A percentile compares a stretch with the other conserved stretches of the same genome.
Evolutionary conservation across 2,797 vertebrate genomes (phyloP).

Genomic region (Lemur catta): DNA sequence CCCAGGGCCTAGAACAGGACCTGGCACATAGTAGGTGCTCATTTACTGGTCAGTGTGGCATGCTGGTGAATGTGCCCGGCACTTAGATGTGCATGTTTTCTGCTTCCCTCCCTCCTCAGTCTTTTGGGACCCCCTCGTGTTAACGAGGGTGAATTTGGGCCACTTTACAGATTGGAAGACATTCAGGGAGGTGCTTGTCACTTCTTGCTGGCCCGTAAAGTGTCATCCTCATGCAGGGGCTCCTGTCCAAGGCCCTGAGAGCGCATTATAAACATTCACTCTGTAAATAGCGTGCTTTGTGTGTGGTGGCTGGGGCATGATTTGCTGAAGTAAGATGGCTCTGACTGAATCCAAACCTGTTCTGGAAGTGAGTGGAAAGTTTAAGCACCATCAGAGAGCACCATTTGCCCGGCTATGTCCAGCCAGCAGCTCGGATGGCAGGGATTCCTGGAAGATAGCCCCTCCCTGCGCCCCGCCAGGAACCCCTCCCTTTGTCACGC

Average conservation of each 20-base stretch:
- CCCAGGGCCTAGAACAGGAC: background rate
- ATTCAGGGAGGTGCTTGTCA: conserved; percentile 66
- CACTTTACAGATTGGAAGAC: conserved; percentile 72
- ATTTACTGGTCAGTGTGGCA: fast-evolving
- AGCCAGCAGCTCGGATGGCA: background rate
- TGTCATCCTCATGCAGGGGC: background rate
- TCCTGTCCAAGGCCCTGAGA: conserved; percentile 43
- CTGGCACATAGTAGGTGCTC: background rate
- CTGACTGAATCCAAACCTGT: conserved; percentile 31
- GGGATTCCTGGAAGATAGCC: conserved; percentile 58
- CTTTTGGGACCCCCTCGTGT: background rate
- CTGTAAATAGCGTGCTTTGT: background rate
- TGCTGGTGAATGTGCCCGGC: fast-evolving
- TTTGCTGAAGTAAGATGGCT: background rate
- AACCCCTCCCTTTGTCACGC: background rate
- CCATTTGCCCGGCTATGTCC: conserved; percentile 24
- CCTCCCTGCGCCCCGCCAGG: background rate
- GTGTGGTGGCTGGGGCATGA: background rate
- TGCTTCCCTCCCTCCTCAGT: too few species aligned
- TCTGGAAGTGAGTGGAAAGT: conserved; percentile 38
- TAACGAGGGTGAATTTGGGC: conserved; percentile 43
- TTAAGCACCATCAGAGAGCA: conserved; percentile 25
- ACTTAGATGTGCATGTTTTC: fast-evolving
- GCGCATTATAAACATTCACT: conserved; percentile 33
- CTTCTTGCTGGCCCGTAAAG: conserved; percentile 59